Evolutionary conservation across 92 coral and sea anemone genomes (phyloP), one percentile per base, ranked within the genome.

Genomic region (Chrysogorgia sp.): DNA sequence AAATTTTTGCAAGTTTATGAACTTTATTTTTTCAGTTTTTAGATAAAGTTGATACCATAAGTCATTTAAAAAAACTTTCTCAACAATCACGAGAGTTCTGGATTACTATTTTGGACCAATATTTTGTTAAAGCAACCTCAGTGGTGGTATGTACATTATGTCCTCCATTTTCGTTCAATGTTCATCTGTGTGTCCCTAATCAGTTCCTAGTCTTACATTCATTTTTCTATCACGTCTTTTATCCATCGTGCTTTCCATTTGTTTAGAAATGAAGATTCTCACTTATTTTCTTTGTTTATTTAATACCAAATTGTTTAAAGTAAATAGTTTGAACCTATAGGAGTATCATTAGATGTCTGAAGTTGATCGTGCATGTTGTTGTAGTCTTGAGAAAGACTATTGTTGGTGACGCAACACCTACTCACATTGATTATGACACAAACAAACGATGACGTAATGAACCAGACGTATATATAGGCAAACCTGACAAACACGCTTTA

Each of bases 1-100:
- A 23, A 60, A 7, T 20, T 12, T 31, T 32, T 21, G 43, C 45
- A 1, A 19, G 9, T 47, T 47, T 6, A 6, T 47, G 9, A 47
- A 47, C 9, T 47, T 7, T 47, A 15, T 47, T 37, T 37, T 47
- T 47, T 47, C 17, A 93, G 67, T 79, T 93, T 70, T 86, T 87
- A 40, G 47, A 78, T 33, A 84, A 91, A 66, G 84, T 90, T 43
- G 80, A 75, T 19, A 83, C 64, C 43, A 91, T 93, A 41, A 75
- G 82, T 29, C 79, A 85, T 40, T 58, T 91, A 20, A 71, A 79
- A 55, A 84, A 84, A 20, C 85, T 93, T 55, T 72, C 82, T 52
- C 26, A 68, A 0, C 97, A 93, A 67, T 31, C 93, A 30, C 84
- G 81, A 52, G 79, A 80, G 37, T 93, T 67, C 79, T 93, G 97